A percentile compares a stretch with the other conserved stretches of the same genome.
phyloP scores from a whole-genome alignment of 2,888 invertebrate species.

The Amphipyra berbera region DNA sequence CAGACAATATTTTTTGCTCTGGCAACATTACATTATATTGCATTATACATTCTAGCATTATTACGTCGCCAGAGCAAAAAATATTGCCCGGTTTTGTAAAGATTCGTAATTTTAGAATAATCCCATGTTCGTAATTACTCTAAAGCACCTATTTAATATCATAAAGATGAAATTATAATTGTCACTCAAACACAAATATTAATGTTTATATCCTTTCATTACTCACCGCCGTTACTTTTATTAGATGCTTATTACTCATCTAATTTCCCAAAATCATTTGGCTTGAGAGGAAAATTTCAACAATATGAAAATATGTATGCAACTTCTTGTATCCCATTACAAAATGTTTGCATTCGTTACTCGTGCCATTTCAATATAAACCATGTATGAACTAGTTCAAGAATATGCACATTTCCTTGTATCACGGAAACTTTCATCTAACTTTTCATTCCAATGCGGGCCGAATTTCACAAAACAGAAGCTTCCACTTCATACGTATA shows the following conservation, averaged over 20 bases:
- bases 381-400: slow-evolving; percentile 50
- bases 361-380: slow-evolving; percentile 50
- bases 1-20: too few relatives aligned
- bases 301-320: slow-evolving; percentile 20
- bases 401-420: slow-evolving; percentile 59
- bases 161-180: too few relatives aligned
- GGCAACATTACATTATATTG: too few relatives aligned
- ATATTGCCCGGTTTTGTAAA: too few relatives aligned
- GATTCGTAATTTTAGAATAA: too few relatives aligned
- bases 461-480: slow-evolving; percentile 60
- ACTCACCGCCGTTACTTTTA: neutral
- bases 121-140: too few relatives aligned
- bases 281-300: slow-evolving; percentile 13
- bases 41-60: too few relatives aligned
- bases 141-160: too few relatives aligned
- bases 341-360: slow-evolving; percentile 50
- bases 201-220: too few relatives aligned
- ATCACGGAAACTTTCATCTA: slow-evolving; percentile 57
- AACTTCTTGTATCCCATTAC: slow-evolving; percentile 20
- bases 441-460: slow-evolving; percentile 63
- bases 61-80: too few relatives aligned
- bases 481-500: slow-evolving; percentile 48
- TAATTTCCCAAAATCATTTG: neutral
- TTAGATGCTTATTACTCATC: neutral
- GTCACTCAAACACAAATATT: neutral